A percentile compares a stretch with the other conserved stretches of the same genome.
phyloP scores from a whole-genome alignment of 2,888 invertebrate genomes.

The Linnaemya tessellans region DNA sequence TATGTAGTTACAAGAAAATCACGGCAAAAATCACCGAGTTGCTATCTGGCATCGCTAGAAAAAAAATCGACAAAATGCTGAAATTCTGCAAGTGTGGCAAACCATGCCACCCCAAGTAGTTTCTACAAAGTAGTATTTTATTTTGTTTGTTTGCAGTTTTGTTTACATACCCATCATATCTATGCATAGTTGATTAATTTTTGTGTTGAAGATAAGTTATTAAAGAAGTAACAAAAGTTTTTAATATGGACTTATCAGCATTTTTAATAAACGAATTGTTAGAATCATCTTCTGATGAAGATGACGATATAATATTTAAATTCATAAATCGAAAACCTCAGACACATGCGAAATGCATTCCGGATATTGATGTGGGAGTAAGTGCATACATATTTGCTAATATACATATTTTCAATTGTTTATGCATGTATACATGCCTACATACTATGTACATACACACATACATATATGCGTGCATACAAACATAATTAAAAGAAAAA shows the following conservation, averaged over 20 bases:
- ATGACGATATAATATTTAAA: not conserved
- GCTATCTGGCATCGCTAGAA: no score
- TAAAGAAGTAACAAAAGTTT: not conserved
- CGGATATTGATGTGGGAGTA: not conserved
- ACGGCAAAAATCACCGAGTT: not conserved
- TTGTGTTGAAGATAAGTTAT: not conserved
- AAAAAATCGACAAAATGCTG: not conserved
- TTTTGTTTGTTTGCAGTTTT: not conserved
- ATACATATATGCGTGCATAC: not conserved
- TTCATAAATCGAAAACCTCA: not conserved
- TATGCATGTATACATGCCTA: no score
- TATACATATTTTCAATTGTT: not conserved
- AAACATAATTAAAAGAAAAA: no score
- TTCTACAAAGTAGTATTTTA: not conserved
- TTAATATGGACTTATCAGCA: not conserved
- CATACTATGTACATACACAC: not conserved
- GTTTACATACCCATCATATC: not conserved
- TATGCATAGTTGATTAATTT: not conserved
- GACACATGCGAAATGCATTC: not conserved
- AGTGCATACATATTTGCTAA: not conserved
- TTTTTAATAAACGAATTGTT: not conserved
- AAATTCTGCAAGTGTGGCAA: not conserved
- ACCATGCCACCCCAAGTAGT: not conserved
- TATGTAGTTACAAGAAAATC: no score
- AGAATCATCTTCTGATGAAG: slow-evolving; percentile 2